Base-by-base conservation (phyloP, 2,888 invertebrate species). In the Pseudanteris insignis region DNA sequence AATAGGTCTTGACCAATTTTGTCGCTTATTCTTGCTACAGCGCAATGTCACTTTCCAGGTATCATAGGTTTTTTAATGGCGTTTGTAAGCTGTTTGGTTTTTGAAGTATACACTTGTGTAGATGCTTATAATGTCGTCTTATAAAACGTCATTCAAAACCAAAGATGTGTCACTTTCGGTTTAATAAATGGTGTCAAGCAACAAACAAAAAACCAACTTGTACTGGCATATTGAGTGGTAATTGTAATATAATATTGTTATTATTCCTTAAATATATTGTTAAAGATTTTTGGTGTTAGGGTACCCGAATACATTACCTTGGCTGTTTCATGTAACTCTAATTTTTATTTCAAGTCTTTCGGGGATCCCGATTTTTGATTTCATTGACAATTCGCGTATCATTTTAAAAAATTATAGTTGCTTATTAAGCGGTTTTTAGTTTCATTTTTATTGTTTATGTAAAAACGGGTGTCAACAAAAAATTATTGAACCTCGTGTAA, bases 101-200 rank as follows among this genome's bases (percentile, higher is more conserved):
- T 9, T 32, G 43, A 47, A 14, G 21, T 14, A 15, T 24, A 36
- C 12, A 40, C 28, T 38, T 37, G 33, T 15, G 15, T 21, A 46
- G 18, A 51, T 51, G 40, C 44, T 51, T 33, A 34, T 34, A 44
- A 48, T 58, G 50, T 28, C 51, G 58, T 40, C 18, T 26, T 12
- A 36, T 1, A 18, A 46, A 51, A 59, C 59, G 59, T 53, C 59
- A 60, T 60, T 60, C 47, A 53, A 60, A 53, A 60, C 30, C 46
- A 47, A 53, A 53, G 59, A 41, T 60, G 47, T 60, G 59, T 60
- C 59, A 60, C 59, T 15, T 25, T 41, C n/a, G 18, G 33, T 43
- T 3, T 9, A 9, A 29, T 11, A 24, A 40, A 18, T 11, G 5
- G 15, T 15, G 28, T 12, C 2, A 34, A 29, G 10, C 9, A 11